phyloP scores from a whole-genome alignment of 1,140 invertebrate genomes.

The Calephelis nemesis region DNA sequence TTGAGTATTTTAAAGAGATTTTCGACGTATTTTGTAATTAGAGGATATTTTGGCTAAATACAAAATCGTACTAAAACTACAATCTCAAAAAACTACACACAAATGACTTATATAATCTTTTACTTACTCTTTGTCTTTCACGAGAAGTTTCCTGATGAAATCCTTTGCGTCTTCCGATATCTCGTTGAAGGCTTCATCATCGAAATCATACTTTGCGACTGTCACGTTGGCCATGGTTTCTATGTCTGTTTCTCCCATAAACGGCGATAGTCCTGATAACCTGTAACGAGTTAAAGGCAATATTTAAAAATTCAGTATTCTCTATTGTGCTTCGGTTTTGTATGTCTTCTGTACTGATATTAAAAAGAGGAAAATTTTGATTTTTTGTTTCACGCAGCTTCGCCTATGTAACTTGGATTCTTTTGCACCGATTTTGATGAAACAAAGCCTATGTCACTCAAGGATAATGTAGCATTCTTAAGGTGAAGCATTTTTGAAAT shows the following conservation, averaged over 20 bases:
- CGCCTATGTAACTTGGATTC: too few relatives aligned
- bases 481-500: too few relatives aligned
- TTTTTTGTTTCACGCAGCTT: too few relatives aligned
- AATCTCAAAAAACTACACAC: not conserved
- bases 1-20: too few relatives aligned
- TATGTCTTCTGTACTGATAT: too few relatives aligned
- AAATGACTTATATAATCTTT: not conserved
- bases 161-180: constrained; percentile 96
- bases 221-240: constrained; percentile 99
- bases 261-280: constrained; percentile 97
- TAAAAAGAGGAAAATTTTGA: too few relatives aligned
- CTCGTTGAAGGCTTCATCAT: constrained; percentile 95
- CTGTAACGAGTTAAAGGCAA: constrained; percentile 76
- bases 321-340: not conserved
- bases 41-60: too few relatives aligned
- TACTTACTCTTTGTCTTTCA: constrained; percentile 95
- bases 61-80: not conserved
- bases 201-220: constrained; percentile 96
- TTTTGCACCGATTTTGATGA: too few relatives aligned
- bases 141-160: constrained; percentile 92
- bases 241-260: constrained; percentile 98
- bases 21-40: too few relatives aligned
- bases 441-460: too few relatives aligned
- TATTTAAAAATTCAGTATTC: not conserved
- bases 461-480: too few relatives aligned